Conservation (phyloP, 2,797 vertebrate species). For the Tarsius wallacei region DNA sequence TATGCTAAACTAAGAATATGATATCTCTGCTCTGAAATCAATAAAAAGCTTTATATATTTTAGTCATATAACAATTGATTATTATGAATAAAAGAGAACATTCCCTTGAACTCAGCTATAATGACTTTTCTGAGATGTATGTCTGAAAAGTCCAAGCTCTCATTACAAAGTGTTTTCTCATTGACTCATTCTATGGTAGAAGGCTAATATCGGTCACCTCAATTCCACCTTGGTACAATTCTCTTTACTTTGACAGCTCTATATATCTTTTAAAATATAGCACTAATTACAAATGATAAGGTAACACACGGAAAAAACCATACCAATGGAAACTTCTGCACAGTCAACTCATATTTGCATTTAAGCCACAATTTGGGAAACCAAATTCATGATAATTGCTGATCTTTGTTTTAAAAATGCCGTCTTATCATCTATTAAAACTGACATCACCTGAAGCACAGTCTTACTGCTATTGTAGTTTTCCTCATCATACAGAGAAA, state of each 20-base stretch:
- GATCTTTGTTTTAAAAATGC: constrained; percentile 69
- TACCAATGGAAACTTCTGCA: not conserved
- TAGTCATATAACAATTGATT: not conserved
- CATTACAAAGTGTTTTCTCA: constrained; percentile 23
- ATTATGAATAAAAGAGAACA: not conserved
- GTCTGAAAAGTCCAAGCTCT: not conserved
- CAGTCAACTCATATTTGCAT: constrained; percentile 15
- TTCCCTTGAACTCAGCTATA: not conserved
- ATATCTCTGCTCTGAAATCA: not conserved
- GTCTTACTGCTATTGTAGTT: constrained; percentile 51
- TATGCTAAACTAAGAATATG: not conserved
- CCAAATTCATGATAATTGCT: constrained; percentile 63
- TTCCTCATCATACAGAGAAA: constrained; percentile 74
- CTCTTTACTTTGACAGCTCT: not conserved
- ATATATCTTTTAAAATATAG: not conserved
- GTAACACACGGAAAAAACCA: not conserved
- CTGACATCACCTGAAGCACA: constrained; percentile 47
- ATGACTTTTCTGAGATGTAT: not conserved
- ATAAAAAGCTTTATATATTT: not conserved
- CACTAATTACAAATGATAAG: not conserved
- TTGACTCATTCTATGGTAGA: not conserved
- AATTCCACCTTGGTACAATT: not conserved
- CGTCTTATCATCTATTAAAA: constrained; percentile 44
- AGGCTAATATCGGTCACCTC: constrained; percentile 19
- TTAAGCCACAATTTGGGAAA: constrained; percentile 67